Base-by-base conservation (phyloP, 2,888 invertebrate species). In the Stegophylla sp. region DNA sequence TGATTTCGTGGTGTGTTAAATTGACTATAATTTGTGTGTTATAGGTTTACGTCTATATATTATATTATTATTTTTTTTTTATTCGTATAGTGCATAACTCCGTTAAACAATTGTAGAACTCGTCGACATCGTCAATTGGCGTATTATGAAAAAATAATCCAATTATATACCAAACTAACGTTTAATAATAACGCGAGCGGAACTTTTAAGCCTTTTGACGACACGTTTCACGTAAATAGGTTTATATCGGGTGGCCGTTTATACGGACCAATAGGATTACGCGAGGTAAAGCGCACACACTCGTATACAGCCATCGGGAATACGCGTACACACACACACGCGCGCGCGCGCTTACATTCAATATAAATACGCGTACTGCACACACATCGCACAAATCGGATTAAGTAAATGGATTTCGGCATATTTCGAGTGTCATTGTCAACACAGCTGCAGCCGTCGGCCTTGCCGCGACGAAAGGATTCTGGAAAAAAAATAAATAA, bases 371-470 rank as follows among this genome's bases (percentile, higher is more conserved):
- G 63, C 17, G 34, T 26, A 51, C 20, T 34, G 23, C 23, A n/a
- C 13, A 23, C 34, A 43, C 23, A 28, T 67, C 28, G 79, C 26
- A n/a, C n/a, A 71, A 71, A 71, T 61, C 51, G 69, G 79, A 79
- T 79, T 79, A 79, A n/a, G n/a, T n/a, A n/a, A 79, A 79, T 59
- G 79, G 48, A 69, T 69, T 69, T 69, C 51, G 69, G 48, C 15
- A 61, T 77, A 67, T 77, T 79, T 79, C 79, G 69, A 79, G 79
- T 79, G 79, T 61, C 71, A 79, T 79, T 79, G 79, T 79, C 77
- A 77, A 77, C 69, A 69, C 76, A 76, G 75, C 75, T 75, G 75
- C 53, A n/a, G n/a, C 48, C 41, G 28, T 17, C 9, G 13, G 48
- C 20, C 15, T n/a, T 20, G 45, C 26, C 45, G 61, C n/a, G 53